Base-by-base conservation (phyloP, 2,888 invertebrate genomes). In the Mycogona germanica region DNA sequence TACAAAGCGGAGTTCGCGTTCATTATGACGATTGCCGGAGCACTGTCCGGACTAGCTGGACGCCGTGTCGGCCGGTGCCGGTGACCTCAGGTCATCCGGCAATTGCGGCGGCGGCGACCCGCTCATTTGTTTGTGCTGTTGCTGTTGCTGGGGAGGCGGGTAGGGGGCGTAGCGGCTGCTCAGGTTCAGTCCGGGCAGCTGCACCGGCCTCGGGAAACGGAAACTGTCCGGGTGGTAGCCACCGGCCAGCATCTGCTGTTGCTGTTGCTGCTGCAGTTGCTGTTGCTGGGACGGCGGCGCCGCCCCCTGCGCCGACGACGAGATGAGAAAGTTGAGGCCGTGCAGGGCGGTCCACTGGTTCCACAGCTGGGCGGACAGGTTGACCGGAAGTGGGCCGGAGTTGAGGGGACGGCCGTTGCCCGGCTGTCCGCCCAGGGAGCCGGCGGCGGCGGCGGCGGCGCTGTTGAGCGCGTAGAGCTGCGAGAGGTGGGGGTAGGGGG, bases 271-370 rank as follows among this genome's bases (percentile, higher is more conserved):
- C 35, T 9, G 9, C 14, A 14, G 35, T 12, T 12, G 35, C 35
- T 35, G 35, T n/a, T n/a, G n/a, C 14, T 35, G 35, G 9, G 9
- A 14, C 80, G 64, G 59, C 74, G 74, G 62, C 80, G 79, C 64
- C 80, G 80, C 63, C 82, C 82, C 50, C 81, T 51, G 23, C 47
- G 57, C 6, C 5, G 73, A 72, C 46, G 80, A 68, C 38, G 81
- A 65, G 58, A 80, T 78, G 2, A 51, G 21, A 21, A 80, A 78
- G 41, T 79, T 79, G 47, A 80, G 60, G 47, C 63, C 62, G 51
- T 66, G 65, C 42, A 67, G 64, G 63, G 80, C 79, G 7, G 81
- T 80, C 82, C 81, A 82, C 63, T 81, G 81, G 51, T 80, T 80
- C 82, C 81, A 81, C 32, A 81, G 67, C 38, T 74, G 32, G 23